Evolutionary conservation across 2,797 vertebrate genomes (phyloP).

Genomic region (Pampus argenteus): DNA sequence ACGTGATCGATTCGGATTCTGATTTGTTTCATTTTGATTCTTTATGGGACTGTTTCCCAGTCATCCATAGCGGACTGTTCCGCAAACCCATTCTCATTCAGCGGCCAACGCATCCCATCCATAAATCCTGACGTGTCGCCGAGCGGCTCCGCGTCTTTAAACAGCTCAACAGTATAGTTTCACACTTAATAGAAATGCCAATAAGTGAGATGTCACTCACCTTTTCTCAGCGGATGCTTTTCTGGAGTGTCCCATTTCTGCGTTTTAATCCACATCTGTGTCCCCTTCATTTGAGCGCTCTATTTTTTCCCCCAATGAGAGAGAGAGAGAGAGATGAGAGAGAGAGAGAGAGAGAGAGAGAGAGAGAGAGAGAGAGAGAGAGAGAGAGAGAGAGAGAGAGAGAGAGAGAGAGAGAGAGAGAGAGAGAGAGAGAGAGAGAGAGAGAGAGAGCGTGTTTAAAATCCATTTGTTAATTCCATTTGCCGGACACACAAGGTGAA

Average conservation of each 20-base stretch:
- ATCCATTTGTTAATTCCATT: conserved; percentile 83
- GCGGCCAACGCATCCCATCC: conserved; percentile 58
- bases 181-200: conserved; percentile 22
- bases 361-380: conserved; percentile 53
- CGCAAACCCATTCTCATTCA: conserved; percentile 57
- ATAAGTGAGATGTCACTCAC: conserved; percentile 67
- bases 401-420: conserved; percentile 17
- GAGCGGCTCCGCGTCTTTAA: conserved; percentile 56
- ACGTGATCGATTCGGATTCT: conserved; percentile 20
- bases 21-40: neutral
- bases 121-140: conserved; percentile 63
- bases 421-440: conserved; percentile 25
- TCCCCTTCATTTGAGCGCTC: conserved; percentile 76
- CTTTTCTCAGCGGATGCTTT: conserved; percentile 63
- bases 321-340: conserved; percentile 25
- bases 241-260: conserved; percentile 74
- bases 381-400: too few species aligned
- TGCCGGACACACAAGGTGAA: conserved; percentile 71
- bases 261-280: conserved; percentile 82
- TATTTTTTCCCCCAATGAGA: conserved; percentile 54
- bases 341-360: conserved; percentile 19
- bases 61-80: conserved; percentile 50
- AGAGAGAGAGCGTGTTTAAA: conserved; percentile 63
- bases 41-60: conserved; percentile 31
- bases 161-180: conserved; percentile 50